phyloP scores from a whole-genome alignment of 1,140 invertebrate species.

The Asobara japonica region DNA sequence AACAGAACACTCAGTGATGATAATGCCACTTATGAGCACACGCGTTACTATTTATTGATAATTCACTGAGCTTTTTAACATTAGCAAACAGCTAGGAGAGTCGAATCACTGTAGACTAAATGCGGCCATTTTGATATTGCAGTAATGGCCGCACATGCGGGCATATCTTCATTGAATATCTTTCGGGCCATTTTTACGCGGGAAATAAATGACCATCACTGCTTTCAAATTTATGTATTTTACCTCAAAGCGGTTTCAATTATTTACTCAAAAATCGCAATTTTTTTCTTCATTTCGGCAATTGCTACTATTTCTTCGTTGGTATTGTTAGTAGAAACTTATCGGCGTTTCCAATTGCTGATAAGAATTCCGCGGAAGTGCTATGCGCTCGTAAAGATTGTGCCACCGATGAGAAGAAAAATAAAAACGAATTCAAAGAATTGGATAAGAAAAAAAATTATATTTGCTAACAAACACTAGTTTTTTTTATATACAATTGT shows the following conservation, averaged over 20 bases:
- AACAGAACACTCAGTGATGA: conserved; percentile 4
- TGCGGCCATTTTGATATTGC: conserved; percentile 62
- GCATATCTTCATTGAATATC: conserved; percentile 2
- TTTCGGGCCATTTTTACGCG: background rate
- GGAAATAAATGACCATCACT: background rate
- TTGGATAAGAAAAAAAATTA: conserved; percentile 28
- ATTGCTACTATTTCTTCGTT: no score
- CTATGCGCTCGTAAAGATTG: background rate
- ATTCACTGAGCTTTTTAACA: conserved; percentile 52
- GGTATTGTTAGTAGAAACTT: no score
- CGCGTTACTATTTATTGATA: conserved; percentile 22
- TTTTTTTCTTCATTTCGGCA: background rate
- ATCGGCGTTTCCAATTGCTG: background rate
- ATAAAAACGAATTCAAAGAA: background rate
- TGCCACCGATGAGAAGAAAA: background rate
- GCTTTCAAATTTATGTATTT: background rate
- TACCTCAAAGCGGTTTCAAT: no score
- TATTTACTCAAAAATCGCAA: no score
- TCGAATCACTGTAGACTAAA: conserved; percentile 56
- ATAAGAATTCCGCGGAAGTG: background rate
- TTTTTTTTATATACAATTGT: conserved; percentile 24
- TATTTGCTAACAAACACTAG: conserved; percentile 30
- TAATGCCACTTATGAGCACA: conserved; percentile 46
- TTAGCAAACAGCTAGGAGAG: conserved; percentile 63
- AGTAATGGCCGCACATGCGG: background rate